A percentile compares a stretch with the other conserved stretches of the same genome.
These are phyloP conservation scores for Drosophila aldrichi DNA, from an alignment of 2,888 invertebrate species.

Conservation along the genomic window DNA sequence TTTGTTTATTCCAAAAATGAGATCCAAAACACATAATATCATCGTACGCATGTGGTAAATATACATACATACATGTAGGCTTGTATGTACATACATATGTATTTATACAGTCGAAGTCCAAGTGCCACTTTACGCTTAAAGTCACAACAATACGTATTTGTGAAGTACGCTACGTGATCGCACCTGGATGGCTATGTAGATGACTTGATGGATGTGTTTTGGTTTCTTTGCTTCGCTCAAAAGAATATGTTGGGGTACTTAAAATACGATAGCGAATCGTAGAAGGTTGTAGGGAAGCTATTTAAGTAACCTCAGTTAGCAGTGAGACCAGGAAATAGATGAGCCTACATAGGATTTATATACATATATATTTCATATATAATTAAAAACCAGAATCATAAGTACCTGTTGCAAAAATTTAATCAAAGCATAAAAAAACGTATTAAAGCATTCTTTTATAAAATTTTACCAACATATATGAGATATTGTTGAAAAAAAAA, in stretches of 20 bases:
- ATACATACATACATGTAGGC: conserved; percentile 11
- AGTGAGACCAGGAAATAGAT: background rate
- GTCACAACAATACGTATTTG: conserved; percentile 44
- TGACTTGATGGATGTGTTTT: conserved; percentile 59
- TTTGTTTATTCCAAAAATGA: conserved; percentile 72
- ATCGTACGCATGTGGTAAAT: conserved; percentile 12
- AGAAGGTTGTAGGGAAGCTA: background rate
- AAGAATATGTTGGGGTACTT: conserved; percentile 5
- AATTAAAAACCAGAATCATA: background rate
- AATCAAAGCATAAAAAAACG: background rate
- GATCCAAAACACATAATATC: conserved; percentile 41
- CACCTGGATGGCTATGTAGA: conserved; percentile 37
- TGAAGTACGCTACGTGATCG: conserved; percentile 50
- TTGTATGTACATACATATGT: background rate
- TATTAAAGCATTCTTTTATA: too few species aligned
- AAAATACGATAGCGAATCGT: conserved; percentile 3
- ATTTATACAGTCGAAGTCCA: conserved; percentile 26
- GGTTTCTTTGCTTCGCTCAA: conserved; percentile 3
- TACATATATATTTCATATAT: background rate
- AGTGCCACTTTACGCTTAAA: conserved; percentile 58
- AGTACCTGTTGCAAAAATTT: background rate
- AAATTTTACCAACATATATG: background rate
- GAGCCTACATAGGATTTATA: background rate
- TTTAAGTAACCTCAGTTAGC: background rate
- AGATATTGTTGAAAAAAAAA: background rate